Percentiles rank a stretch among this genome's conserved stretches.
phyloP scores from a whole-genome alignment of 2,797 vertebrate genomes.

The Selene dorsalis region DNA sequence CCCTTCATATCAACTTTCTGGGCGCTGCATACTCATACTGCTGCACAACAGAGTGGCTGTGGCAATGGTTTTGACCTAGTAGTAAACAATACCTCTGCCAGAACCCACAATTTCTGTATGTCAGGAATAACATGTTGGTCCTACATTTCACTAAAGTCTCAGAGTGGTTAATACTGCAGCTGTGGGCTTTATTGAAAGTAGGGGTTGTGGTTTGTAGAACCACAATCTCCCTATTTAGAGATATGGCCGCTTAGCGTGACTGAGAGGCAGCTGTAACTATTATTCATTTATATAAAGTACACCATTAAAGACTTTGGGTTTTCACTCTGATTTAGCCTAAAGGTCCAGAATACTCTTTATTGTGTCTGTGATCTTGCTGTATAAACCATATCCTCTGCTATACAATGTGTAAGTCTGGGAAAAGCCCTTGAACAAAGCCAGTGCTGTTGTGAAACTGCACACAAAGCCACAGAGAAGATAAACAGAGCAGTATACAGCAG shows the following conservation, averaged over 20 bases:
- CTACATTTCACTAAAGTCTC: slow-evolving; percentile 70
- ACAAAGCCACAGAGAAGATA: slow-evolving; percentile 52
- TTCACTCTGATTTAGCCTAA: slow-evolving; percentile 78
- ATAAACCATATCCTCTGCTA: slow-evolving; percentile 61
- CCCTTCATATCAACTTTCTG: slow-evolving; percentile 68
- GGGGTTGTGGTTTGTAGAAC: slow-evolving; percentile 67
- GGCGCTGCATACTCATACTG: slow-evolving; percentile 58
- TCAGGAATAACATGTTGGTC: slow-evolving; percentile 76
- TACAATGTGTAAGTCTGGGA: slow-evolving; percentile 61
- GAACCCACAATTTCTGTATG: slow-evolving; percentile 70
- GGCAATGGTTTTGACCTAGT: slow-evolving; percentile 59
- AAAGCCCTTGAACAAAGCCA: slow-evolving; percentile 42
- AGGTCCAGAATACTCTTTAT: slow-evolving; percentile 82
- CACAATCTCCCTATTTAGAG: slow-evolving; percentile 81
- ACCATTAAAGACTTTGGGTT: slow-evolving; percentile 78
- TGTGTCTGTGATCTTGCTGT: slow-evolving; percentile 74
- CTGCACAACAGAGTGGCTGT: slow-evolving; percentile 59
- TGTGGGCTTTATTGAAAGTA: slow-evolving; percentile 69
- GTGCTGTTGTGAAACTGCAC: slow-evolving; percentile 56
- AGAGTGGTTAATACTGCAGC: slow-evolving; percentile 78
- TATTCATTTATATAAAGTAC: slow-evolving; percentile 79
- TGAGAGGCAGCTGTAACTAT: slow-evolving; percentile 75
- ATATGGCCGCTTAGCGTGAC: slow-evolving; percentile 77
- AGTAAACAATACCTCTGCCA: slow-evolving; percentile 76
- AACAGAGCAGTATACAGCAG: slow-evolving; percentile 50